These are phyloP conservation scores for Panthera uncia DNA, from an alignment of 2,113 vertebrate species.

Conservation along the genomic window DNA sequence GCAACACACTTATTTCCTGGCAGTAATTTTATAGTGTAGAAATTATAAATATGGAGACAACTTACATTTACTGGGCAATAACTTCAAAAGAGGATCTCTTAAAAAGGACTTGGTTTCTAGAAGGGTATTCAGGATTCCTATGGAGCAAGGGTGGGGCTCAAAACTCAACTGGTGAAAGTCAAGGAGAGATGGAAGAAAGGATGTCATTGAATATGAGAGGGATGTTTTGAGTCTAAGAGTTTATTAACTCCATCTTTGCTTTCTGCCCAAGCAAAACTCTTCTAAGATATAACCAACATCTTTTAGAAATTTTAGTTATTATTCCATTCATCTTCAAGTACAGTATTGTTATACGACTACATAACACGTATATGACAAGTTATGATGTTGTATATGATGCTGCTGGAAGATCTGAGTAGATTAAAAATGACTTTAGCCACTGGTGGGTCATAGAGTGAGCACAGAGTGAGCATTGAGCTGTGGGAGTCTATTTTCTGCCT, in stretches of 20 bases:
- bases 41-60: constrained; percentile 40
- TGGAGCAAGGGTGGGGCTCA: not conserved
- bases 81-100: constrained; percentile 53
- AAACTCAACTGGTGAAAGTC: not conserved
- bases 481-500: not conserved
- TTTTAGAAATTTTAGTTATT: constrained; percentile 56
- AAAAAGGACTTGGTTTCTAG: constrained; percentile 13
- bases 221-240: not conserved
- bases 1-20: constrained; percentile 14
- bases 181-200: not conserved
- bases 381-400: not conserved
- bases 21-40: constrained; percentile 59
- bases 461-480: not conserved
- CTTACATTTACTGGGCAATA: constrained; percentile 52
- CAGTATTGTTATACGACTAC: not conserved
- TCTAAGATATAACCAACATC: constrained; percentile 24
- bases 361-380: not conserved
- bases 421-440: not conserved
- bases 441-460: not conserved
- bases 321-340: constrained; percentile 25
- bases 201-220: not conserved
- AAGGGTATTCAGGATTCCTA: not conserved
- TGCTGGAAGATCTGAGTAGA: not conserved
- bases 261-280: constrained; percentile 26
- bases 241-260: constrained; percentile 53